Evolutionary conservation across 2,797 vertebrate species (phyloP).

Genomic region (Pipistrellus nathusii): DNA sequence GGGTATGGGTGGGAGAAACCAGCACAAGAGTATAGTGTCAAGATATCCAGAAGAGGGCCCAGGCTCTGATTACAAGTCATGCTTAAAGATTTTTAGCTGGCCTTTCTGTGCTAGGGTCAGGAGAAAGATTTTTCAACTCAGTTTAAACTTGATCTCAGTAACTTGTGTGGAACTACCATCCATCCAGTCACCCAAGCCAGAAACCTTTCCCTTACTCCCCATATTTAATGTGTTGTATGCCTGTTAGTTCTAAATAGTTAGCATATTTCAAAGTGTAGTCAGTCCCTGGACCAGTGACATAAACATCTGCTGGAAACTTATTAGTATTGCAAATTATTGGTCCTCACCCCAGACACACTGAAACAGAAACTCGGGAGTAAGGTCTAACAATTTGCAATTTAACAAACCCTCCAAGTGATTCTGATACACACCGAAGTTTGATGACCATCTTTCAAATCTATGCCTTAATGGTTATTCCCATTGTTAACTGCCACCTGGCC

Average conservation of each 20-base stretch:
- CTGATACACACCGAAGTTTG: neutral
- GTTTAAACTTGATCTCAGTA: conserved; percentile 46
- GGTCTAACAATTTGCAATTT: neutral
- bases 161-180: neutral
- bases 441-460: neutral
- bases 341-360: neutral
- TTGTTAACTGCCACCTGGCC: neutral
- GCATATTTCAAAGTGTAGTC: neutral
- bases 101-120: neutral
- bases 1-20: neutral
- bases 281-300: neutral
- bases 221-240: neutral
- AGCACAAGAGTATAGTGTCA: neutral
- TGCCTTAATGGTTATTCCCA: neutral
- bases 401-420: conserved; percentile 49
- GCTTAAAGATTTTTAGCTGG: conserved; percentile 1
- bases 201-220: neutral
- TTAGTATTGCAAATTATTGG: conserved; percentile 24
- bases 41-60: neutral
- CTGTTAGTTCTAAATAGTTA: neutral
- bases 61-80: neutral
- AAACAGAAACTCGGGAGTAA: conserved; percentile 15
- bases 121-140: neutral
- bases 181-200: neutral
- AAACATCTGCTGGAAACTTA: neutral